Evolutionary conservation across 2,113 vertebrate genomes (phyloP).

Genomic region (Macheiramphus alcinus): DNA sequence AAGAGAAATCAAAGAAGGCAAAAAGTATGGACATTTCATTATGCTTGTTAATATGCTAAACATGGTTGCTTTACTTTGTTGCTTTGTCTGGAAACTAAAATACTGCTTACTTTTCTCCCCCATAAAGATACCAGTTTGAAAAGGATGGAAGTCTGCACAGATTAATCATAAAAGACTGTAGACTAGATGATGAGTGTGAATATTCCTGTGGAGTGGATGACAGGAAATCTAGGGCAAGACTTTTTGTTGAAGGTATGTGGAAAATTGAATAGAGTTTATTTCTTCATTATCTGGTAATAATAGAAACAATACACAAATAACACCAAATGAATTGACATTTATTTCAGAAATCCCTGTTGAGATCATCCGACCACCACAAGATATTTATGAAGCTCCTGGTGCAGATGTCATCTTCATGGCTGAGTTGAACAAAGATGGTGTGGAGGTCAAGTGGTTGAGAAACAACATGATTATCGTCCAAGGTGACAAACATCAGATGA

Average conservation of each 20-base stretch:
- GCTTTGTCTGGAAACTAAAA: conserved; percentile 7
- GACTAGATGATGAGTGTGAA: conserved; percentile 96
- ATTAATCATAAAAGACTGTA: conserved; percentile 88
- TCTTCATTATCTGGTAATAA: background rate
- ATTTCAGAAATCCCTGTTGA: conserved; percentile 93
- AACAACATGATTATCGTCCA: conserved; percentile 97
- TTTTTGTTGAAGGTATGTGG: conserved; percentile 92
- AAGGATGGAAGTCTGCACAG: conserved; percentile 88
- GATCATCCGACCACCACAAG: conserved; percentile 91
- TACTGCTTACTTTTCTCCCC: background rate
- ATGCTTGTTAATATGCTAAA: background rate
- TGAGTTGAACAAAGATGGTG: conserved; percentile 95
- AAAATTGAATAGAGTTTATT: background rate
- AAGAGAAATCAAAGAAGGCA: conserved; percentile 91
- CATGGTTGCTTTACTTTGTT: background rate
- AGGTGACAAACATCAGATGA: conserved; percentile 98
- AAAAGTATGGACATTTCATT: conserved; percentile 78
- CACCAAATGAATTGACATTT: background rate
- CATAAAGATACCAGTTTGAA: conserved; percentile 88
- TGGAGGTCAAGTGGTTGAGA: conserved; percentile 95
- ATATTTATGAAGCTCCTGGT: conserved; percentile 88
- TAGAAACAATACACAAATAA: background rate
- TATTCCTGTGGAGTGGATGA: conserved; percentile 96
- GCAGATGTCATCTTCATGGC: conserved; percentile 89
- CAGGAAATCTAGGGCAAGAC: conserved; percentile 89